These are phyloP conservation scores for Galago senegalensis DNA, from an alignment of 2,797 vertebrate genomes.

Conservation along the genomic window DNA sequence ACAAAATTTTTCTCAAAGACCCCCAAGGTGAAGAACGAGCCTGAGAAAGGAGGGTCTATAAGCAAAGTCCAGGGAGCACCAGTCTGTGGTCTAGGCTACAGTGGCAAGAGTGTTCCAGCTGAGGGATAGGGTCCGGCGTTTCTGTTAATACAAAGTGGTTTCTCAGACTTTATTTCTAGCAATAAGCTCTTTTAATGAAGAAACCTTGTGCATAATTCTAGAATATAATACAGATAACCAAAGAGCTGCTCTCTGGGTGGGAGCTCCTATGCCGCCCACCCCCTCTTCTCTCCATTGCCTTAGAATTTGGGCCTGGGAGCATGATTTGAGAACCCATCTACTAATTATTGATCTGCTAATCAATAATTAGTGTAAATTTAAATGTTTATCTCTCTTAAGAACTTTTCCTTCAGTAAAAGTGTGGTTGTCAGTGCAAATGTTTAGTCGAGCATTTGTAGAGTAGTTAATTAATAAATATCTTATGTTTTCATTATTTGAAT, in stretches of 20 bases:
- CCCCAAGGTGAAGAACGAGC: neutral
- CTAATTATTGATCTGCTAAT: neutral
- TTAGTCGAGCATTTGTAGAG: neutral
- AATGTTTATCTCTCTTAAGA: neutral
- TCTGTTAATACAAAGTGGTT: neutral
- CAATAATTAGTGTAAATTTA: neutral
- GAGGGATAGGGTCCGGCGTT: neutral
- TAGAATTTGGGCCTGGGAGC: neutral
- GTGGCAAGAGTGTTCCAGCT: neutral
- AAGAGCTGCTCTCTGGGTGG: neutral
- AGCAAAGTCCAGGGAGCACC: neutral
- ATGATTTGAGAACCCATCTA: neutral
- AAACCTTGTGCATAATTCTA: neutral
- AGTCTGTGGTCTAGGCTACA: too few relatives aligned
- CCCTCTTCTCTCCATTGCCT: neutral
- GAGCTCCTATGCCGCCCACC: rapidly evolving
- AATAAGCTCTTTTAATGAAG: neutral
- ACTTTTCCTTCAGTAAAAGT: slow-evolving; percentile 4
- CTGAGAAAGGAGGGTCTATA: neutral
- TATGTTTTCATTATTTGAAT: neutral
- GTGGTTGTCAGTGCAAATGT: neutral
- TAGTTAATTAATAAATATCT: slow-evolving; percentile 1
- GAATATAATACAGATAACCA: neutral
- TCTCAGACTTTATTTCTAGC: neutral
- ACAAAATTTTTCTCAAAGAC: neutral